phyloP scores from a whole-genome alignment of 2,113 vertebrate species.

The Pachyramphus minor region DNA sequence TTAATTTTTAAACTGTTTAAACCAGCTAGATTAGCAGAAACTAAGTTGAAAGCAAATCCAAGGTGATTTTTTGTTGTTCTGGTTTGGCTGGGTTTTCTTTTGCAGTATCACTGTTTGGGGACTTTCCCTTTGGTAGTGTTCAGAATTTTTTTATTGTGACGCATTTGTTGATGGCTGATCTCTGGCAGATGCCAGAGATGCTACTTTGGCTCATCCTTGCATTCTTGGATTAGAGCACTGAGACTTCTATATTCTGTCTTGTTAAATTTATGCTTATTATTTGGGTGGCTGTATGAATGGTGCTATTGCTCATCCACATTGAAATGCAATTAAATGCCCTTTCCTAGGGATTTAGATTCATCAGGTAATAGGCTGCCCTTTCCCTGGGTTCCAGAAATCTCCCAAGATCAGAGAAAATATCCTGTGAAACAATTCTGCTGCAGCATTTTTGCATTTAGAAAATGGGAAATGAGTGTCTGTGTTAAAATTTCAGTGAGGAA shows the following conservation, averaged over 20 bases:
- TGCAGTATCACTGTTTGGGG: not conserved
- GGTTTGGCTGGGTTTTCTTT: not conserved
- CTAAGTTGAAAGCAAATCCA: constrained; percentile 46
- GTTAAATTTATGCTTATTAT: constrained; percentile 66
- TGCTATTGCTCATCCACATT: constrained; percentile 11
- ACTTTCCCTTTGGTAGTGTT: not conserved
- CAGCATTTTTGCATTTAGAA: not conserved
- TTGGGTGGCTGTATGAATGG: constrained; percentile 38
- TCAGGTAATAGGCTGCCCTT: not conserved
- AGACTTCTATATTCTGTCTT: constrained; percentile 70
- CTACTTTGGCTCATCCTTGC: constrained; percentile 33
- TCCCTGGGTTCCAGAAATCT: not conserved
- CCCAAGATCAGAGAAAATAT: not conserved
- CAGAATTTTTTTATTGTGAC: constrained; percentile 43
- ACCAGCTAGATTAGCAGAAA: not conserved
- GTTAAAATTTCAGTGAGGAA: not conserved
- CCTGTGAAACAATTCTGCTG: not conserved
- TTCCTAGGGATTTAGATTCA: not conserved
- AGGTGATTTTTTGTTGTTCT: not conserved
- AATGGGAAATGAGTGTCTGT: not conserved
- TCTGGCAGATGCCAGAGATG: constrained; percentile 11
- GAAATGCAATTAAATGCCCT: constrained; percentile 44
- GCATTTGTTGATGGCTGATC: not conserved
- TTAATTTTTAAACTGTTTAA: constrained; percentile 38
- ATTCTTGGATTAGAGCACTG: constrained; percentile 64